Evolutionary conservation across 2,113 vertebrate genomes (phyloP).

Genomic region (Elanoides forficatus): DNA sequence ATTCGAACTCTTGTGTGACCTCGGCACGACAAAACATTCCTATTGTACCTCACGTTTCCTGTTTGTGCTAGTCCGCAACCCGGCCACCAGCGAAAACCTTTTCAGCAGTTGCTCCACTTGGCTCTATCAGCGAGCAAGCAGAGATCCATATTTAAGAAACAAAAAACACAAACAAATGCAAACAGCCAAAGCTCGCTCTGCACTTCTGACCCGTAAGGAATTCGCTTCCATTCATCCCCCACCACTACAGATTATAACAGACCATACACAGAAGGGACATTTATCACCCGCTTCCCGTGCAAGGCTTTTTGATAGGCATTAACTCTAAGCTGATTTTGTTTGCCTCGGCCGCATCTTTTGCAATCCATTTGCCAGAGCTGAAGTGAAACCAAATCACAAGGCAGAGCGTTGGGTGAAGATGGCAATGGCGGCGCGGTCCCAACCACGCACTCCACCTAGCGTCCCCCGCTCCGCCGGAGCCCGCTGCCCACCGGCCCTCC

Average conservation of each 20-base stretch:
- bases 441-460: conserved; percentile 48
- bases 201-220: not conserved
- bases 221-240: not conserved
- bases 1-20: not conserved
- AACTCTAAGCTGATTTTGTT: not conserved
- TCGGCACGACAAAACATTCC: not conserved
- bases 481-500: not conserved
- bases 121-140: not conserved
- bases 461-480: not conserved
- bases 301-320: not conserved
- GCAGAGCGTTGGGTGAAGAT: not conserved
- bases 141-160: not conserved
- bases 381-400: not conserved
- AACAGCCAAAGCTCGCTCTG: not conserved
- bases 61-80: not conserved
- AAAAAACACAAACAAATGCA: not conserved
- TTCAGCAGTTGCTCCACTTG: not conserved
- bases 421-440: not conserved
- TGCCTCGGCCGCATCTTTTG: not conserved
- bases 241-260: not conserved
- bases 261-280: not conserved
- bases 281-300: not conserved
- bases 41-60: conserved; percentile 20
- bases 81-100: not conserved
- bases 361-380: not conserved